Evolutionary conservation across 2,113 vertebrate genomes (phyloP), one percentile per base, ranked within the genome.

Genomic region (Sterrhoptilus dennistouni): DNA sequence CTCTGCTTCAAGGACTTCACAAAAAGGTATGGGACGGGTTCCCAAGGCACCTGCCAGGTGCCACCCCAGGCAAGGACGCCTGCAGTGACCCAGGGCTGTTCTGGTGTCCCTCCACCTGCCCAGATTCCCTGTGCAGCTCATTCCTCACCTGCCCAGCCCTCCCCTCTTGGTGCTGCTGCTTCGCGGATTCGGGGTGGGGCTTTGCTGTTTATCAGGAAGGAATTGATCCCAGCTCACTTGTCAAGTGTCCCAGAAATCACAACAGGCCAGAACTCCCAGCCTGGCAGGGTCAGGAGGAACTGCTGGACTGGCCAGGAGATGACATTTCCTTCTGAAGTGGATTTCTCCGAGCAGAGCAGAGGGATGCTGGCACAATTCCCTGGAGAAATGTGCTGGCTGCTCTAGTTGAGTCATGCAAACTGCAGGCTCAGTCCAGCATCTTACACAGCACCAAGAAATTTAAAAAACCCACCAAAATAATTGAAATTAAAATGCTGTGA

Each of bases 1-100:
- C 99, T 99, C 61, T 99, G 99, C 95, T 99, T 99, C 96, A 99
- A 99, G 96, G 99, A 99, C 98, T 99, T 99, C 97, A 99, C 99
- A 2, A 99, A 99, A 98, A 99, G 99, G 99, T 99, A 98, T 9
- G 70, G 82, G 64, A n/a, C 36, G 3, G 28, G 53, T 93, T 36
- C 68, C 86, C 54, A 44, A 5, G 8, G 38, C 35, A 16, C 50
- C 83, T 75, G 47, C 15, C 78, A 71, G 91, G 5, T 9, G 23
- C 77, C 83, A 24, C 56, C 27, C 25, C 68, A 40, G 86, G 3
- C 70, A 64, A 88, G 85, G 78, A 20, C 74, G 19, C 0, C 0
- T 18, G 64, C 70, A 29, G 22, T 45, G 47, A 33, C 60, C 23
- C 15, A 9, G 70, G 8, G 45, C 22, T 27, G 19, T 17, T 28